Conservation (phyloP, 1,140 invertebrate species). For the Drosophila watanabei region DNA sequence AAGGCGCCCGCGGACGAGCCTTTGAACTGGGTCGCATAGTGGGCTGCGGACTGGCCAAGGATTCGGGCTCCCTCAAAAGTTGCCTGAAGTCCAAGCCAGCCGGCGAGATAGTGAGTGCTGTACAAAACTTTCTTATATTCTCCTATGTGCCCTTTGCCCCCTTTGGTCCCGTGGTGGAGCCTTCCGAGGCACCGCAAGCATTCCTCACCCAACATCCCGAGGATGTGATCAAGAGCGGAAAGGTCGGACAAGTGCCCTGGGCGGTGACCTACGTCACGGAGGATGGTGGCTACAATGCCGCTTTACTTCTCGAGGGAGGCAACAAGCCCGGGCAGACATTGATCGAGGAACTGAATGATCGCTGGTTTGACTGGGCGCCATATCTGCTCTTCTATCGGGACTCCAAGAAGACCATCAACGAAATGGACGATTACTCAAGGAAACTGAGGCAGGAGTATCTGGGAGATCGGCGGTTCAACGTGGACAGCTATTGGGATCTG, state of each 20-base stretch:
- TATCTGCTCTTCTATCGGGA: slow-evolving; percentile 59
- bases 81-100: slow-evolving; percentile 87
- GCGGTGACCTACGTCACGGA: slow-evolving; percentile 86
- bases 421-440: slow-evolving; percentile 53
- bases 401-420: slow-evolving; percentile 26
- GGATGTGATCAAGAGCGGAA: slow-evolving; percentile 86
- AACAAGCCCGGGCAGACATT: slow-evolving; percentile 6
- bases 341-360: slow-evolving; percentile 49
- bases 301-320: slow-evolving; percentile 51
- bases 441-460: slow-evolving; percentile 51
- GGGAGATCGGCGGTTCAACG: slow-evolving; percentile 37
- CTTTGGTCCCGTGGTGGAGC: slow-evolving; percentile 87
- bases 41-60: slow-evolving; percentile 86
- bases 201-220: slow-evolving; percentile 86
- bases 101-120: slow-evolving; percentile 49
- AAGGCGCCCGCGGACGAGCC: slow-evolving; percentile 87
- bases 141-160: slow-evolving; percentile 87
- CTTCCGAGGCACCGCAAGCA: slow-evolving; percentile 55
- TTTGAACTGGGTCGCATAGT: slow-evolving; percentile 86
- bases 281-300: slow-evolving; percentile 87
- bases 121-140: slow-evolving; percentile 79
- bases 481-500: slow-evolving; percentile 51
- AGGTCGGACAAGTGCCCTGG: slow-evolving; percentile 87
- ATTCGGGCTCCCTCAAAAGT: slow-evolving; percentile 85
- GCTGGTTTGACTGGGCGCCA: slow-evolving; percentile 59